Conservation (phyloP, 2,797 vertebrate species). For the Crocidura indochinensis region DNA sequence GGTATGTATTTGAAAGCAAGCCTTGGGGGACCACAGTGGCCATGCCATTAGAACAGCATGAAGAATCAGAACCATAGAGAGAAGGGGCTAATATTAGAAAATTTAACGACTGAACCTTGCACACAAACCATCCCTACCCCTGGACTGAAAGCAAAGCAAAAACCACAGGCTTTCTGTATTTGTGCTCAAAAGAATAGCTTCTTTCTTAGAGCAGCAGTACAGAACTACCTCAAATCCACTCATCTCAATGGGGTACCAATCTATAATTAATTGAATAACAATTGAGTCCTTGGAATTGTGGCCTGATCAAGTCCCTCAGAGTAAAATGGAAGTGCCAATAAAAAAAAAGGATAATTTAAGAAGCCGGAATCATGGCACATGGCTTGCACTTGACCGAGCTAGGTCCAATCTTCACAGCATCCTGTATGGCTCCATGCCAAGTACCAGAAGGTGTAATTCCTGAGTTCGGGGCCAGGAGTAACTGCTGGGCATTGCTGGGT, state of each 20-base stretch:
- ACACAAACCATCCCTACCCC: conserved; percentile 9
- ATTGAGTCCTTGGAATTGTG: not conserved
- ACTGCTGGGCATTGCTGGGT: no score
- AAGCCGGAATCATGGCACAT: no score
- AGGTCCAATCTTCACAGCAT: no score
- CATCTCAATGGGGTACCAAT: not conserved
- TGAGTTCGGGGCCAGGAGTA: no score
- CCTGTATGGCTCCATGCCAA: no score
- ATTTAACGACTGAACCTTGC: conserved; percentile 27
- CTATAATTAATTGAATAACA: not conserved
- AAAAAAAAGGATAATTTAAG: not conserved
- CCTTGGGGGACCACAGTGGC: not conserved
- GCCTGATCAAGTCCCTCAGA: conserved; percentile 24
- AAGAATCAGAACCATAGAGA: conserved; percentile 24
- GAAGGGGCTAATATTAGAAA: not conserved
- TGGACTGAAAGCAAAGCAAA: conserved; percentile 34
- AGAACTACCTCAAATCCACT: conserved; percentile 26
- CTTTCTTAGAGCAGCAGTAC: conserved; percentile 30
- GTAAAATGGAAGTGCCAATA: not conserved
- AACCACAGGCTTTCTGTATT: conserved; percentile 25
- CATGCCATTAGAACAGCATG: not conserved
- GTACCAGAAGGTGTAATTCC: no score
- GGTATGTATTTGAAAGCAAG: conserved; percentile 5
- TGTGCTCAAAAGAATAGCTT: conserved; percentile 33
- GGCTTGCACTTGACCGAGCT: no score